Percentiles rank a stretch among this genome's conserved stretches.
phyloP scores from a whole-genome alignment of 2,113 vertebrate genomes.

The Kryptolebias marmoratus region DNA sequence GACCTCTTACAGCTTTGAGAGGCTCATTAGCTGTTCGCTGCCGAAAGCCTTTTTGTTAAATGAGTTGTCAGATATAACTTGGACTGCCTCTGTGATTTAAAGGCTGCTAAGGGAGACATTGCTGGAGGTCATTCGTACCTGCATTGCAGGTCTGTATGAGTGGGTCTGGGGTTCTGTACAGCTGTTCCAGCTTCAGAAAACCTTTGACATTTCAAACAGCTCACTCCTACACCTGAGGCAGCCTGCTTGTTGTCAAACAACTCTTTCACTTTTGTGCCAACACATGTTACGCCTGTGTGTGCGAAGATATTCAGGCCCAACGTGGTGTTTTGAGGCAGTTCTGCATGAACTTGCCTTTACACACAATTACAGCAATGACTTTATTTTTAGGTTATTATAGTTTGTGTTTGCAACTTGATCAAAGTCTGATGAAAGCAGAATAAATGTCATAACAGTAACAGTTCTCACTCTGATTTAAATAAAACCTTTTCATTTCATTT shows the following conservation, averaged over 20 bases:
- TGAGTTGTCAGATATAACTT: background rate
- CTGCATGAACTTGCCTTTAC: slow-evolving; percentile 20
- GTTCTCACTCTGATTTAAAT: background rate
- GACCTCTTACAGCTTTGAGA: slow-evolving; percentile 1
- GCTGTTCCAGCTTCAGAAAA: background rate
- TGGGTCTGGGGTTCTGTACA: background rate
- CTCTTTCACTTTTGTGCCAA: slow-evolving; percentile 14
- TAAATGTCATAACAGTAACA: background rate
- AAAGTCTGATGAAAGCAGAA: slow-evolving; percentile 13
- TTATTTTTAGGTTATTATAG: slow-evolving; percentile 35
- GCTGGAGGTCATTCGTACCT: slow-evolving; percentile 63
- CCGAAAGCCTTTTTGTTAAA: background rate
- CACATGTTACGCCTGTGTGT: slow-evolving; percentile 16
- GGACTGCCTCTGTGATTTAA: slow-evolving; percentile 24
- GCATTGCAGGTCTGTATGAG: slow-evolving; percentile 56
- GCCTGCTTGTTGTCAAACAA: slow-evolving; percentile 7
- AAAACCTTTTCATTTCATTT: background rate
- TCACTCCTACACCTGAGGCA: slow-evolving; percentile 2
- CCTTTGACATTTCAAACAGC: background rate
- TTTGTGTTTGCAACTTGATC: slow-evolving; percentile 13
- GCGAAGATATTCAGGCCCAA: slow-evolving; percentile 50
- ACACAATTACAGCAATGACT: slow-evolving; percentile 17
- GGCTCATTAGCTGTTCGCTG: slow-evolving; percentile 20
- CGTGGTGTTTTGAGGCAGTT: slow-evolving; percentile 23
- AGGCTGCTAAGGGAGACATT: slow-evolving; percentile 19